A percentile compares a stretch with the other conserved stretches of the same genome.
Conservation (phyloP, 1,140 invertebrate species). For the Cotesia chilonis region DNA sequence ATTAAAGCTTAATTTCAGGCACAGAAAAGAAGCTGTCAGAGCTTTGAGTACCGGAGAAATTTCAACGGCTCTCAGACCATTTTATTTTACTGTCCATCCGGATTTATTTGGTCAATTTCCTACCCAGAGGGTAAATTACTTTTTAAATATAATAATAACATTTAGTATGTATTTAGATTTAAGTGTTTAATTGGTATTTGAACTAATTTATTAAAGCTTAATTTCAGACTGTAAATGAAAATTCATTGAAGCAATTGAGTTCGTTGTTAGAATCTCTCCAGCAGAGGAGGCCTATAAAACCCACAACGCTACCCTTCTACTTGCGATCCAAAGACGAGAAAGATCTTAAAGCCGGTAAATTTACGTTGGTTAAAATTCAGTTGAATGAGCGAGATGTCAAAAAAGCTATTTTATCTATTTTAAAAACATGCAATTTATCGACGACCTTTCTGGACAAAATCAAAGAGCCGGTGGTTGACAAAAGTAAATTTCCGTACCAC, state of each 20-base stretch:
- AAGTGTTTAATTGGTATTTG: neutral
- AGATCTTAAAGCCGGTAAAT: slow-evolving; percentile 71
- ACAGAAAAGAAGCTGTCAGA: slow-evolving; percentile 51
- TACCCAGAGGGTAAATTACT: slow-evolving; percentile 76
- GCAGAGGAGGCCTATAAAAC: slow-evolving; percentile 68
- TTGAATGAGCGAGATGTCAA: slow-evolving; percentile 75
- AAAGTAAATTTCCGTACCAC: slow-evolving; percentile 35
- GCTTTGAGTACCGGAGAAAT: slow-evolving; percentile 78
- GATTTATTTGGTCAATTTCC: slow-evolving; percentile 93
- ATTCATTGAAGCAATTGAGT: slow-evolving; percentile 87
- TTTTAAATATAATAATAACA: neutral
- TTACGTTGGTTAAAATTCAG: slow-evolving; percentile 77
- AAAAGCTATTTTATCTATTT: slow-evolving; percentile 78
- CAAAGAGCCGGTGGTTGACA: slow-evolving; percentile 48
- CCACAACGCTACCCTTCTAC: slow-evolving; percentile 78
- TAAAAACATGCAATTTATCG: slow-evolving; percentile 83
- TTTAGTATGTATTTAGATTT: neutral
- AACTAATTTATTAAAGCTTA: slow-evolving; percentile 28
- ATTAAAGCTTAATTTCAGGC: slow-evolving; percentile 65
- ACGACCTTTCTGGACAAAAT: slow-evolving; percentile 85
- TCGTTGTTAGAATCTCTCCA: slow-evolving; percentile 81
- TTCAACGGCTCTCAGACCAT: slow-evolving; percentile 88
- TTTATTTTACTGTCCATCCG: slow-evolving; percentile 95
- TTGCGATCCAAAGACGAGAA: slow-evolving; percentile 71
- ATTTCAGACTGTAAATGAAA: slow-evolving; percentile 86